phyloP scores from a whole-genome alignment of 2,113 vertebrate genomes.

The Camelus dromedarius region DNA sequence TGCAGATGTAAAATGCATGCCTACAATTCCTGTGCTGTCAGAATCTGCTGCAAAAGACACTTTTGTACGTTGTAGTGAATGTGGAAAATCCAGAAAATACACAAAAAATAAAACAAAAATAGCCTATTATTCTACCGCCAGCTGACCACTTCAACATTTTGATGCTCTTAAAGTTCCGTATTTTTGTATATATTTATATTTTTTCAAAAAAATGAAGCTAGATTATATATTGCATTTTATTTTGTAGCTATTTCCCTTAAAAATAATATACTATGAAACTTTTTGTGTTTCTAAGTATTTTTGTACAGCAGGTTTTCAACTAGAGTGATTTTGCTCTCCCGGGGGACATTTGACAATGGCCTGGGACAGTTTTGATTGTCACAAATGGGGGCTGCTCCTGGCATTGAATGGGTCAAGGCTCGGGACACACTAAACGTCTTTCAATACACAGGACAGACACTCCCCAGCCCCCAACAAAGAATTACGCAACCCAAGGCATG shows the following conservation, averaged over 20 bases:
- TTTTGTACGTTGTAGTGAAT: neutral
- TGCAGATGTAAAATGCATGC: neutral
- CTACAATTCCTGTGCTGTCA: neutral
- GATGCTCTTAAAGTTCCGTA: neutral
- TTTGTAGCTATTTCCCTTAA: neutral
- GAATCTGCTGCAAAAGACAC: neutral
- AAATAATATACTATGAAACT: neutral
- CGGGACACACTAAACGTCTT: neutral
- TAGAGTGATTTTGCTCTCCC: neutral
- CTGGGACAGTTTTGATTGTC: neutral
- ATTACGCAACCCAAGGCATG: neutral
- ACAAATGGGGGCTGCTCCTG: neutral
- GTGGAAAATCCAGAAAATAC: neutral
- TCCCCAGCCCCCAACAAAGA: neutral
- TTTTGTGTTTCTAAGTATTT: slow-evolving; percentile 3
- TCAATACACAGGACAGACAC: neutral
- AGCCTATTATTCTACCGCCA: neutral
- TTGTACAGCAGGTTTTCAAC: neutral
- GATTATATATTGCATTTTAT: neutral
- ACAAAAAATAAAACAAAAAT: neutral
- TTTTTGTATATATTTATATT: neutral
- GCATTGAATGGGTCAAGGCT: neutral
- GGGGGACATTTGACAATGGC: neutral
- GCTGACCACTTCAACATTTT: neutral
- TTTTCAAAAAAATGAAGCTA: neutral